Base-by-base conservation (phyloP, 2,888 invertebrate species). In the Caenorhabditis japonica region DNA sequence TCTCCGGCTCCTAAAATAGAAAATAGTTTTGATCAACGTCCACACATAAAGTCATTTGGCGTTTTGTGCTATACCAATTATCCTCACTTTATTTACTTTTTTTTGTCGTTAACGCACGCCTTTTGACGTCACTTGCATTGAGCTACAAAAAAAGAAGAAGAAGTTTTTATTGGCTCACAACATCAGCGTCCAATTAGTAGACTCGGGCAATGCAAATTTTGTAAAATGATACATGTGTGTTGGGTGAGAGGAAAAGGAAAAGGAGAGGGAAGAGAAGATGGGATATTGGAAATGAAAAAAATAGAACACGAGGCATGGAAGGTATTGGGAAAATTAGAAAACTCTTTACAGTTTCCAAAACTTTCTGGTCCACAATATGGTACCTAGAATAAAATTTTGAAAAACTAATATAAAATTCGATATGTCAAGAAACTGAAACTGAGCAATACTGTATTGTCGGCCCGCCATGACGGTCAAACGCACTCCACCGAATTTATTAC, bases 1-100 rank as follows among this genome's bases (percentile, higher is more conserved):
- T 99, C 97, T 88, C 97, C 97, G 89, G 97, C 97, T 91, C 97
- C 97, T 87, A 66, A 43, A 83, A 74, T n/a, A 8, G 21, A n/a
- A n/a, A 21, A 23, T 17, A 23, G 10, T 5, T 41, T 12, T 27
- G 34, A 30, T 27, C n/a, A 8, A 27, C n/a, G 0, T 43, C 15
- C 10, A 21, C 19, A 19, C 44, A 51, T 12, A 12, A 49, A 49
- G 19, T 13, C 39, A 13, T n/a, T n/a, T n/a, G n/a, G n/a, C n/a
- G n/a, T n/a, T n/a, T n/a, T n/a, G n/a, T n/a, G n/a, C n/a, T n/a
- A n/a, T 44, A 44, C 56, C 38, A 56, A 33, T 56, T 23, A 39
- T 17, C 23, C n/a, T 39, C 19, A 36, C 23, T 30, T 17, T 43
- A 34, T 27, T 34, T 21, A 15, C 19, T 27, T 34, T 49, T 27